Conservation (phyloP, 2,888 invertebrate species). For the Tortricodes alternella region DNA sequence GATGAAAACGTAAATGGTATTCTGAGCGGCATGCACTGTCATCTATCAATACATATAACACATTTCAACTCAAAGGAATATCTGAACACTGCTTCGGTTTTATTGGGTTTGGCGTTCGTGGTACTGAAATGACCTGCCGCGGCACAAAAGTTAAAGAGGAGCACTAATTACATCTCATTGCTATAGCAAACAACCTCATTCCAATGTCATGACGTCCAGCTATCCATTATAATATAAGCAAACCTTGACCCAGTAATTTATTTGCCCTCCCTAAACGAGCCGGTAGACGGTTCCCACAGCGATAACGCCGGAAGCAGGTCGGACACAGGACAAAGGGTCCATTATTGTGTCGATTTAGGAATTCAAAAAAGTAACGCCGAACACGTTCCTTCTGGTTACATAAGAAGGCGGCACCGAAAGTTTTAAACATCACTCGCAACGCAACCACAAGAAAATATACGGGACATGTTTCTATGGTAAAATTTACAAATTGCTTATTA, state of each 20-base stretch:
- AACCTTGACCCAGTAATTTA: conserved; percentile 73
- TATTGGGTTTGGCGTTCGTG: no score
- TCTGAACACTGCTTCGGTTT: no score
- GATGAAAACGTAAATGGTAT: no score
- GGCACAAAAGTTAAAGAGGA: neutral
- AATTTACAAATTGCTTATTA: no score
- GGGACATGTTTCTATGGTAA: no score
- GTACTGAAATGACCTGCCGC: no score
- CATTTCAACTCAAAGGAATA: no score
- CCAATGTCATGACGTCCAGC: conserved; percentile 52
- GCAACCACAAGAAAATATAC: conserved; percentile 41
- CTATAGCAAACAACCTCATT: conserved; percentile 32
- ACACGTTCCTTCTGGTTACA: conserved; percentile 38
- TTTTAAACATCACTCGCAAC: conserved; percentile 44
- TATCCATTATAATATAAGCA: conserved; percentile 47
- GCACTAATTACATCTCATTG: conserved; percentile 15
- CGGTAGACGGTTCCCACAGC: conserved; percentile 60
- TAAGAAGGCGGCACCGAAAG: conserved; percentile 48
- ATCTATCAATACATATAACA: no score
- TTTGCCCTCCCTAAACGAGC: conserved; percentile 63
- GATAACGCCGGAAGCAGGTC: conserved; percentile 69
- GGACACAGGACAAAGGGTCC: conserved; percentile 71
- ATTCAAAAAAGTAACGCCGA: conserved; percentile 36
- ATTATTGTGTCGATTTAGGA: conserved; percentile 64
- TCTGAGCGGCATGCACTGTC: no score